These are phyloP conservation scores for Apis dorsata DNA, from an alignment of 1,140 invertebrate genomes.

Conservation along the genomic window DNA sequence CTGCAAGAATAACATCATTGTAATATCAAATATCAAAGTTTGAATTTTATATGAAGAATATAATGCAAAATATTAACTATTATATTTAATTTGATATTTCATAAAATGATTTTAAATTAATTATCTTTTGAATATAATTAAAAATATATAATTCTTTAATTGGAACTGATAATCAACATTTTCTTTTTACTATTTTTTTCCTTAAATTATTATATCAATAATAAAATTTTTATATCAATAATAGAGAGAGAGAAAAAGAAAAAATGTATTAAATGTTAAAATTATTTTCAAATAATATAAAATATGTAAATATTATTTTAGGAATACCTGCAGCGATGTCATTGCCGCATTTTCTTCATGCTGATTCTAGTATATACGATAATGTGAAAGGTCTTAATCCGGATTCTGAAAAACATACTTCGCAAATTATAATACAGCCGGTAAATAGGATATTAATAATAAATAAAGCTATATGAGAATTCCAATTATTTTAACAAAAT, in stretches of 20 bases:
- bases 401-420: constrained; percentile 80
- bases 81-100: not conserved
- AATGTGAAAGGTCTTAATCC: constrained; percentile 85
- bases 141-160: not conserved
- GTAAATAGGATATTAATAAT: constrained; percentile 72
- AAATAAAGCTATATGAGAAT: no score
- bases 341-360: constrained; percentile 89
- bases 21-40: constrained; percentile 37
- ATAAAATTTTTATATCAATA: no score
- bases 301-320: constrained; percentile 67
- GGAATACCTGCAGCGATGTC: constrained; percentile 86
- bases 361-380: constrained; percentile 83
- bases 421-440: constrained; percentile 80
- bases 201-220: not conserved
- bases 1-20: not conserved
- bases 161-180: not conserved
- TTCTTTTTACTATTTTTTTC: not conserved
- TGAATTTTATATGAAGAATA: constrained; percentile 16
- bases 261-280: not conserved
- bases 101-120: not conserved
- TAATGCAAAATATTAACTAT: not conserved
- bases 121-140: not conserved
- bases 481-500: no score
- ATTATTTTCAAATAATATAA: not conserved
- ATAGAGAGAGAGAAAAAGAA: no score